phyloP scores from a whole-genome alignment of 2,113 vertebrate genomes.

The Vulpes ferrilata region DNA sequence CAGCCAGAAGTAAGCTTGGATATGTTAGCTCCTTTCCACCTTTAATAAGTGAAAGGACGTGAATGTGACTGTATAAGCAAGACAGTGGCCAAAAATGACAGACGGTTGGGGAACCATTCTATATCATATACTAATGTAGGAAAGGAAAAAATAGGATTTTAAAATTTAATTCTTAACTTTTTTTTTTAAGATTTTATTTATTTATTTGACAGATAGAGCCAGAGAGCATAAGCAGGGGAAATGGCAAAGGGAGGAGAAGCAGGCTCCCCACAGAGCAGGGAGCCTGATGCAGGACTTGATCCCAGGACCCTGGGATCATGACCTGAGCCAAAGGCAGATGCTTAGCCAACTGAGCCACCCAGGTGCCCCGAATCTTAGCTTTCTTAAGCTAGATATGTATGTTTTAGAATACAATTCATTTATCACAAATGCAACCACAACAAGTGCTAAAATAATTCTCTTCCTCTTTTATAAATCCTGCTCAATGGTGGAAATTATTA shows the following conservation, averaged over 20 bases:
- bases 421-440: neutral
- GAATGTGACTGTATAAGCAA: neutral
- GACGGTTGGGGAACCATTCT: neutral
- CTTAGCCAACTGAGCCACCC: no score
- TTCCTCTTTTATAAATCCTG: slow-evolving; percentile 1
- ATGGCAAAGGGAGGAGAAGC: no score
- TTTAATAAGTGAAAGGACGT: neutral
- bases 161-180: no score
- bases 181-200: no score
- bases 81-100: neutral
- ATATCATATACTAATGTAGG: neutral
- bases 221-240: no score
- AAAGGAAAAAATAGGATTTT: neutral
- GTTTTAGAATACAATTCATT: neutral
- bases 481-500: neutral
- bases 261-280: no score
- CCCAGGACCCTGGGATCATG: no score
- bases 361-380: neutral
- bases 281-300: no score
- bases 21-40: neutral
- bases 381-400: neutral
- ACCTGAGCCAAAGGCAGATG: no score
- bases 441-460: neutral
- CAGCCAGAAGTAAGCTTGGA: slow-evolving; percentile 94
- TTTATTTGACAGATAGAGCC: no score